Conservation (phyloP, 2,113 vertebrate genomes). For the Limanda limanda region DNA sequence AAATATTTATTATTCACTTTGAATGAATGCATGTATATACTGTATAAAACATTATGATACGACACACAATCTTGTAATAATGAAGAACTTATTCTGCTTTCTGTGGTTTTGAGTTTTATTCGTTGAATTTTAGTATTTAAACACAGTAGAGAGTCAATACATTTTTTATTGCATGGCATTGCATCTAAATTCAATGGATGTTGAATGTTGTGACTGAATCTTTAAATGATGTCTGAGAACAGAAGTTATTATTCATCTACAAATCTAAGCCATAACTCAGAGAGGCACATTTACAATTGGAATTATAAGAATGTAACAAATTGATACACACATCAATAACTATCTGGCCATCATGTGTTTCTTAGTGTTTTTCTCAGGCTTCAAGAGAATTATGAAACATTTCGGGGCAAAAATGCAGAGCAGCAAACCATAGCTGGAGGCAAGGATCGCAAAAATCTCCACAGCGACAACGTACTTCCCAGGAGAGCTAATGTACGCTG, state of each 20-base stretch:
- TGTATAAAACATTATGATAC: not conserved
- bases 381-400: conserved; percentile 79
- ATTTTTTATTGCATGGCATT: not conserved
- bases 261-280: not conserved
- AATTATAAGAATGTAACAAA: no score
- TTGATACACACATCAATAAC: no score
- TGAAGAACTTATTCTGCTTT: not conserved
- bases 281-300: no score
- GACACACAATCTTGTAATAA: not conserved
- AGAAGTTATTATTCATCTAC: not conserved
- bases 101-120: not conserved
- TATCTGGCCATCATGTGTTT: conserved; percentile 73
- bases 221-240: not conserved
- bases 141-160: not conserved
- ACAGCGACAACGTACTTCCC: conserved; percentile 77
- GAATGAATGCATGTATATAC: not conserved
- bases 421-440: conserved; percentile 76
- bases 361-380: conserved; percentile 79
- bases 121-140: not conserved
- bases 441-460: conserved; percentile 82
- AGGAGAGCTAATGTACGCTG: conserved; percentile 80
- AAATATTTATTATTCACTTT: not conserved
- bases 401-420: conserved; percentile 80
- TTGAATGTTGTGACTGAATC: no score
- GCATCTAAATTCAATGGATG: no score